Conservation (phyloP, 2,113 vertebrate genomes). For the Plectropomus leopardus region DNA sequence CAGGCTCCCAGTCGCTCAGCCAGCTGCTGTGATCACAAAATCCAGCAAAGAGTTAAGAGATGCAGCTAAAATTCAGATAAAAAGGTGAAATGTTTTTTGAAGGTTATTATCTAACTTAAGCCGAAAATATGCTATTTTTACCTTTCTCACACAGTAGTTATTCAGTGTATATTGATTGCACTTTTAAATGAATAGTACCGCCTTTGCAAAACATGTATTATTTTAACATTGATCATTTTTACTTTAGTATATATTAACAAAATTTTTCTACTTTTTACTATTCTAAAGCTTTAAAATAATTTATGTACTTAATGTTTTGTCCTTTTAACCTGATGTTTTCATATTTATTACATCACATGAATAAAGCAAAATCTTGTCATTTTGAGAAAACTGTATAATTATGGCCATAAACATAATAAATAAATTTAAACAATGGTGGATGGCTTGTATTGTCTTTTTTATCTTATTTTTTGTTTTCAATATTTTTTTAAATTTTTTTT, state of each 20-base stretch:
- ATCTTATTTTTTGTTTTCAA: too few species aligned
- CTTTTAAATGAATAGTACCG: background rate
- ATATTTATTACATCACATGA: background rate
- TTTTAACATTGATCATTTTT: background rate
- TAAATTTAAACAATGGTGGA: too few species aligned
- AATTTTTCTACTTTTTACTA: background rate
- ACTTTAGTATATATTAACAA: background rate
- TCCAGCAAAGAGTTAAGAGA: background rate
- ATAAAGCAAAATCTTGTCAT: background rate
- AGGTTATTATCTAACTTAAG: background rate
- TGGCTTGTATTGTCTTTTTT: too few species aligned
- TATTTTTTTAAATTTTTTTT: too few species aligned
- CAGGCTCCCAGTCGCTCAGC: conserved; percentile 61
- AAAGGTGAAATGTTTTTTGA: too few species aligned
- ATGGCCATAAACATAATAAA: background rate
- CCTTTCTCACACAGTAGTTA: background rate
- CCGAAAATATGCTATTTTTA: background rate
- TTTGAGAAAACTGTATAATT: background rate
- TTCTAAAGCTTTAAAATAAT: background rate
- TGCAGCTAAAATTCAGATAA: background rate
- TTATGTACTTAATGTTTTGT: background rate
- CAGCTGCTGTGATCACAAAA: conserved; percentile 61
- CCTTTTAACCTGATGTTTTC: background rate
- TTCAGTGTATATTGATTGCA: background rate
- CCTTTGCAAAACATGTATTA: background rate